Base-by-base conservation (phyloP, 2,888 invertebrate species). In the Pyrochroa serraticornis region DNA sequence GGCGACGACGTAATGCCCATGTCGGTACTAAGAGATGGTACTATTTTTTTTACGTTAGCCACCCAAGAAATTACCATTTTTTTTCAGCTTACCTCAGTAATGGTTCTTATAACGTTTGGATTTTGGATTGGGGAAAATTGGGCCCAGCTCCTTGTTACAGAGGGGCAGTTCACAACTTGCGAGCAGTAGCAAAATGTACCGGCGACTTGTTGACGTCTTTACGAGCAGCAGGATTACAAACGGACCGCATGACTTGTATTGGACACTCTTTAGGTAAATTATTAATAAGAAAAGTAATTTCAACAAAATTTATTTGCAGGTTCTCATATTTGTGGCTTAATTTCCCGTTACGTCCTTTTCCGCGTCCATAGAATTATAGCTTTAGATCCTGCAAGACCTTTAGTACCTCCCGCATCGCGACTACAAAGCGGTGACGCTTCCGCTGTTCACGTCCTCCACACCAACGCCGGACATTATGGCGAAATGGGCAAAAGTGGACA, bases 401-500 rank as follows among this genome's bases (percentile, higher is more conserved):
- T 91, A 57, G 83, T 91, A 53, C 82, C 87, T 0, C 85, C 86
- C 0, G 85, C 50, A 9, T 55, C 64, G 5, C 64, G 69, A 3
- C 75, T 91, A 65, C 87, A 87, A 74, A 85, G 87, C 42, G 90
- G 90, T 0, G 89, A 90, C 71, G 92, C 92, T 1, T 84, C 86
- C 54, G 88, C 90, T 0, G 92, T 92, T 2, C 88, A 91, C 75
- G 88, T 90, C 12, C 82, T 91, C 14, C 92, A 91, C 73, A 91
- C 91, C 0, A 91, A 91, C 75, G 91, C 91, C 0, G 91, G 91
- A 0, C 85, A 87, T 59, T 92, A 91, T 76, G 91, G 91, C 0
- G 91, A 91, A 75, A 84, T 84, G 1, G 88, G 90, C 3, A 81
- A 87, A 2, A 82, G 88, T 3, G 91, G 91, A 0, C 90, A 90